phyloP scores from a whole-genome alignment of 2,113 vertebrate genomes.

The Myrmophylax atrothorax region DNA sequence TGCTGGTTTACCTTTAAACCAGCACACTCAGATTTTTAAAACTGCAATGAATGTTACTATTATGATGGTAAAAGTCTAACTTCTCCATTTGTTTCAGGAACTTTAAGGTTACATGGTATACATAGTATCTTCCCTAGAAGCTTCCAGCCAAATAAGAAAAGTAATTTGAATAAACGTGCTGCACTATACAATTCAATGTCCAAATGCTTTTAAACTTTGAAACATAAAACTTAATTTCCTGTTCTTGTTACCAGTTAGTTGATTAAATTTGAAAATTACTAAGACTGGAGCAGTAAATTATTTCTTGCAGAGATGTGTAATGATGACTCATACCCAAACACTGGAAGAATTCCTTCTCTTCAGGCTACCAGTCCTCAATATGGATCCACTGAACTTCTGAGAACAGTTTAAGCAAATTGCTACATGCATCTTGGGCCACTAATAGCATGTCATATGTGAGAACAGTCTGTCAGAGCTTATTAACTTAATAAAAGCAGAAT shows the following conservation, averaged over 20 bases:
- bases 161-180: neutral
- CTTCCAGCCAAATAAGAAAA: neutral
- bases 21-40: neutral
- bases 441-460: neutral
- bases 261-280: constrained; percentile 26
- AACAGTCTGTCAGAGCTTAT: neutral
- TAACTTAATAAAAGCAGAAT: constrained; percentile 32
- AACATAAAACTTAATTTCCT: constrained; percentile 33
- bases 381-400: neutral
- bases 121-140: neutral
- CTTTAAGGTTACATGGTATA: neutral
- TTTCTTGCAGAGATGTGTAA: neutral
- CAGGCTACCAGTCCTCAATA: neutral
- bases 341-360: neutral
- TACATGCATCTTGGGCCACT: neutral
- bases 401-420: neutral
- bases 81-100: neutral
- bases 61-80: neutral
- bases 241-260: neutral
- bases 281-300: neutral
- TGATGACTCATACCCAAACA: neutral
- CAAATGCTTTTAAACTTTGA: constrained; percentile 17
- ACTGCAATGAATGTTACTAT: neutral
- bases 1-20: too few relatives aligned
- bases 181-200: neutral